Conservation (phyloP, 2,113 vertebrate species). For the Gymnobelideus leadbeateri region DNA sequence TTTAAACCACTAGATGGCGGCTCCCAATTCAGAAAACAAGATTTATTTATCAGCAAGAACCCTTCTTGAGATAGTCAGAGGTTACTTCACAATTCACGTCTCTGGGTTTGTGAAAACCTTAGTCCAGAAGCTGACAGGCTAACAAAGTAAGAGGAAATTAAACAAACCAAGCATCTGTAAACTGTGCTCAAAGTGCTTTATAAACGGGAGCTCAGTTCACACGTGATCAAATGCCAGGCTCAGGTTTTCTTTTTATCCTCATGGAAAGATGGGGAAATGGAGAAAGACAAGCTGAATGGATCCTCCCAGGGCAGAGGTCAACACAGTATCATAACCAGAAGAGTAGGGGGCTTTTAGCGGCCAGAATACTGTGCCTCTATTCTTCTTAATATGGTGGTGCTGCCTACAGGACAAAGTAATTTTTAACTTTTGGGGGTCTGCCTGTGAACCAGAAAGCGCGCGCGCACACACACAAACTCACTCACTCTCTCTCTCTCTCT, state of each 20-base stretch:
- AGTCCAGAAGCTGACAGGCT: neutral
- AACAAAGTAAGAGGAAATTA: neutral
- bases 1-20: slow-evolving; percentile 74
- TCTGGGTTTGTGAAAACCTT: slow-evolving; percentile 5
- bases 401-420: neutral
- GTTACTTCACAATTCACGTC: slow-evolving; percentile 12
- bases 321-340: neutral
- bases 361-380: neutral
- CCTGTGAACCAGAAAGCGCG: neutral
- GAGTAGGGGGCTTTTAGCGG: neutral
- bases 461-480: neutral
- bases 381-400: neutral
- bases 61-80: slow-evolving; percentile 16
- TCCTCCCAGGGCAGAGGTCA: neutral
- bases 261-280: neutral
- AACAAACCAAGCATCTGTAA: slow-evolving; percentile 41
- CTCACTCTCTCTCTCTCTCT: too few species aligned
- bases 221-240: neutral
- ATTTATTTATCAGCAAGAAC: neutral
- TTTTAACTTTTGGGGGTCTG: neutral
- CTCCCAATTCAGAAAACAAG: slow-evolving; percentile 48
- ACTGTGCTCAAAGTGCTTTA: neutral
- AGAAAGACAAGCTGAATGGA: neutral
- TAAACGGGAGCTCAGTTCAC: neutral
- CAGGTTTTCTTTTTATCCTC: neutral